Conservation (phyloP, 2,113 vertebrate species). For the Ginglymostoma cirratum region DNA sequence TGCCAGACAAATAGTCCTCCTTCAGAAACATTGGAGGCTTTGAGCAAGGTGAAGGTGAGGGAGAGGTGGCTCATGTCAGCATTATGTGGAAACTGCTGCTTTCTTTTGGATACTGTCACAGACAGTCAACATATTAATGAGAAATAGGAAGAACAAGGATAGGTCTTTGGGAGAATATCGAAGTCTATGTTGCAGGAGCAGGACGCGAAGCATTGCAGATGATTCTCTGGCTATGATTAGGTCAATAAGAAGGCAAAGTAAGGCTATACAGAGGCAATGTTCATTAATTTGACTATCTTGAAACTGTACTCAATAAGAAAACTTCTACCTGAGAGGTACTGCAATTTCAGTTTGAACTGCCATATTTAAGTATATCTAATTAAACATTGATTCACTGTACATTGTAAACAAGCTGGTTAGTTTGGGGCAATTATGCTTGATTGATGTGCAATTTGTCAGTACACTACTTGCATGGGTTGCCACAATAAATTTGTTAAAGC, state of each 20-base stretch:
- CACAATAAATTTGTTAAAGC: not conserved
- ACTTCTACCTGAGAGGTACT: not conserved
- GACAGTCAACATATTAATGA: too few species aligned
- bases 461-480: not conserved
- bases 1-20: too few species aligned
- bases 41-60: too few species aligned
- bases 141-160: too few species aligned
- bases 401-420: not conserved
- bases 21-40: too few species aligned
- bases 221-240: too few species aligned
- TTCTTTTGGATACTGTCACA: too few species aligned
- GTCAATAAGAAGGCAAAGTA: not conserved
- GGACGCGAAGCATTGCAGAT: too few species aligned
- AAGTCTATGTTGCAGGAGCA: too few species aligned
- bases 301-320: not conserved
- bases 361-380: not conserved
- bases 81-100: too few species aligned
- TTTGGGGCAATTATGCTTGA: constrained; percentile 20
- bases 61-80: too few species aligned
- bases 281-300: not conserved
- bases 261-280: not conserved
- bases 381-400: not conserved
- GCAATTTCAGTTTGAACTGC: not conserved
- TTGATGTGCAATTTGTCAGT: not conserved
- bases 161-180: too few species aligned